Evolutionary conservation across 2,113 vertebrate genomes (phyloP).

Genomic region (Scomber japonicus): DNA sequence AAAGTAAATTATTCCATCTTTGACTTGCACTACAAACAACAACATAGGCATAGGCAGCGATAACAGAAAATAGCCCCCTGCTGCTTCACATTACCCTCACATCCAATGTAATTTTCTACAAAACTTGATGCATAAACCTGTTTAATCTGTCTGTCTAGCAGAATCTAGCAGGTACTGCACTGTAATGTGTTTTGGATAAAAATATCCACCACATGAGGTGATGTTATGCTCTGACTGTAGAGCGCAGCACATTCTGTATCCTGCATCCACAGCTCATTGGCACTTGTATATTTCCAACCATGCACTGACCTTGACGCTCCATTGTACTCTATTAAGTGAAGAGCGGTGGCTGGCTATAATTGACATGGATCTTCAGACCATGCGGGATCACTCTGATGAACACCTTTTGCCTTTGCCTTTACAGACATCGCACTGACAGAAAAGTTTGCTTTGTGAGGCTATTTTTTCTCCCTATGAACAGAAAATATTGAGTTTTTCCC

Average conservation of each 20-base stretch:
- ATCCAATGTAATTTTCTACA: not conserved
- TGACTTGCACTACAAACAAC: not conserved
- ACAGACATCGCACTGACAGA: not conserved
- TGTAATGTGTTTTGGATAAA: constrained; percentile 27
- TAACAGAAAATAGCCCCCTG: not conserved
- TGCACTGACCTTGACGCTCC: constrained; percentile 45
- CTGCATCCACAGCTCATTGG: constrained; percentile 6
- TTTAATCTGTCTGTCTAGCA: not conserved
- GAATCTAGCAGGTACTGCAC: not conserved
- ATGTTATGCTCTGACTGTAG: constrained; percentile 23
- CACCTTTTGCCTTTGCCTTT: not conserved
- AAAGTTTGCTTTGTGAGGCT: not conserved
- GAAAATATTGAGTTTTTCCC: not conserved
- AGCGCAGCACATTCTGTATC: constrained; percentile 10
- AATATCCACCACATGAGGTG: not conserved
- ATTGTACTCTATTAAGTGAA: constrained; percentile 6
- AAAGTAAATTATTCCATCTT: not conserved
- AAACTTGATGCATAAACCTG: not conserved
- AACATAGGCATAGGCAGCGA: not conserved
- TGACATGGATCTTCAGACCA: constrained; percentile 11
- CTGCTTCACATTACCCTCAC: not conserved
- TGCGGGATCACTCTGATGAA: not conserved
- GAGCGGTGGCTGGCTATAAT: constrained; percentile 22
- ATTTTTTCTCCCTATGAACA: not conserved
- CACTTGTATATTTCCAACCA: constrained; percentile 20